Evolutionary conservation across 2,113 vertebrate species (phyloP).

Genomic region (Mobula birostris): DNA sequence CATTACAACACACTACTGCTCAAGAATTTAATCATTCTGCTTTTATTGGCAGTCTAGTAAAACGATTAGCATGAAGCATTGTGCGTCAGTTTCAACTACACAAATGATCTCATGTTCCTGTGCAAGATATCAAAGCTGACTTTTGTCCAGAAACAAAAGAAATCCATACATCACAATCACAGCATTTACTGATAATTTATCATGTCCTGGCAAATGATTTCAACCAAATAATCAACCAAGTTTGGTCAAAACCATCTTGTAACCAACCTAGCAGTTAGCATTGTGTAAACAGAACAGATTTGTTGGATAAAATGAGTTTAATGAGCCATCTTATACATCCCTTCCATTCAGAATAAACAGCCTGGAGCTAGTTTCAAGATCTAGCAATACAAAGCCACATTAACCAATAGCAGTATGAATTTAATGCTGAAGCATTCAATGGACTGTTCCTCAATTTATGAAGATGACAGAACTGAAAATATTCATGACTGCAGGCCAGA

Average conservation of each 20-base stretch:
- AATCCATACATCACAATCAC: not conserved
- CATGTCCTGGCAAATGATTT: not conserved
- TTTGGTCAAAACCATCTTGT: not conserved
- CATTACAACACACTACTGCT: no score
- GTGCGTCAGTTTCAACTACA: not conserved
- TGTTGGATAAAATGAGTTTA: not conserved
- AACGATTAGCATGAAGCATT: not conserved
- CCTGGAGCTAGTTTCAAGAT: not conserved
- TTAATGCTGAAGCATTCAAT: not conserved
- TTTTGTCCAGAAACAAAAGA: not conserved
- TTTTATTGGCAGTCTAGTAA: not conserved
- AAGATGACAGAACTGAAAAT: not conserved
- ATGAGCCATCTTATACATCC: not conserved
- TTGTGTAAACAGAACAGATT: not conserved
- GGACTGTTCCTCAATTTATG: not conserved
- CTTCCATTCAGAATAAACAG: not conserved
- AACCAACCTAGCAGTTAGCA: not conserved
- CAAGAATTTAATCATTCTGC: not conserved
- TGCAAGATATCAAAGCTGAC: not conserved
- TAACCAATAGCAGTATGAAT: not conserved
- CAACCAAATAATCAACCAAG: not conserved
- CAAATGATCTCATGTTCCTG: constrained; percentile 5
- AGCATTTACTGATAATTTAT: not conserved
- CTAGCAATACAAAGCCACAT: not conserved
- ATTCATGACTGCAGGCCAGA: not conserved